Evolutionary conservation across 1,140 invertebrate species (phyloP).

Genomic region (Sminthurinus signatus): DNA sequence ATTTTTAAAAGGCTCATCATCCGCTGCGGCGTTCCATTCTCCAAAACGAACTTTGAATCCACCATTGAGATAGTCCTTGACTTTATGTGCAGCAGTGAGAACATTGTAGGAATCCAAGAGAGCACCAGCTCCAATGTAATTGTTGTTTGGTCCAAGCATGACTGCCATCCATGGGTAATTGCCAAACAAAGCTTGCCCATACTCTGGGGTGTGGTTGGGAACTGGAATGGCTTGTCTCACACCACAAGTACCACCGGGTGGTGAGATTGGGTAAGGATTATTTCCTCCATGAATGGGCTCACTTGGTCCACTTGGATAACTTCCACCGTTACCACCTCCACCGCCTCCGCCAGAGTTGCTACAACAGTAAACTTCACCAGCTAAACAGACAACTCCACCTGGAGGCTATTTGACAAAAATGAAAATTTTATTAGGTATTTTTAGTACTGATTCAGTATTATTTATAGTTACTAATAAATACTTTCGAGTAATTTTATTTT

Average conservation of each 20-base stretch:
- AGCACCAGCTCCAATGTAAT: constrained; percentile 61
- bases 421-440: neutral
- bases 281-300: neutral
- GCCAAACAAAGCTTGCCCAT: constrained; percentile 45
- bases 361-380: constrained; percentile 31
- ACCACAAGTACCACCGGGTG: constrained; percentile 24
- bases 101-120: constrained; percentile 58
- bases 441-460: neutral
- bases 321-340: neutral
- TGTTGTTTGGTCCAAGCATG: constrained; percentile 49
- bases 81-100: constrained; percentile 62
- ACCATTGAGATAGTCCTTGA: constrained; percentile 41
- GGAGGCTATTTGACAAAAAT: constrained; percentile 21
- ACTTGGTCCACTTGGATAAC: constrained; percentile 7
- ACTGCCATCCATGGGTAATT: constrained; percentile 49
- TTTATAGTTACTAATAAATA: no score
- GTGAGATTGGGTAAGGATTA: constrained; percentile 11
- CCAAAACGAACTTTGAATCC: constrained; percentile 58
- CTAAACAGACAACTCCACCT: constrained; percentile 17
- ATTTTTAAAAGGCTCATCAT: constrained; percentile 55
- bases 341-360: neutral
- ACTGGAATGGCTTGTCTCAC: constrained; percentile 24
- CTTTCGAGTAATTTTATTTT: no score
- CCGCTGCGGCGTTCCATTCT: constrained; percentile 59
- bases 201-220: constrained; percentile 20